Evolutionary conservation across 2,888 invertebrate species (phyloP), one percentile per base, ranked within the genome.

Genomic region (Latrodectus elegans): DNA sequence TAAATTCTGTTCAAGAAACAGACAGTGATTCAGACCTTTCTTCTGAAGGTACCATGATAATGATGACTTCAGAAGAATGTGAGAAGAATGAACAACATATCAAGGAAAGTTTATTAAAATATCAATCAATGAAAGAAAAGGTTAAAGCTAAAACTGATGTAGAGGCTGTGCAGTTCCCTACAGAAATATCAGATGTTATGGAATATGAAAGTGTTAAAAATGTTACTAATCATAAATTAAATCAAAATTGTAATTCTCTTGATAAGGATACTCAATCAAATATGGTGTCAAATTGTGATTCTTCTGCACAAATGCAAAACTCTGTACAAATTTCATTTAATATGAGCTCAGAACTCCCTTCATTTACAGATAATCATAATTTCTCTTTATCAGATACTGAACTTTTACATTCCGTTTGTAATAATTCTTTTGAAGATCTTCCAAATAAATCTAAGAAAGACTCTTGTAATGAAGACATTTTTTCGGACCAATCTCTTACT

Each of bases 11-110:
- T 22, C 88, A 88, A 15, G 90, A 90, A 73, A 89, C 89, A 14
- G 90, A 90, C 53, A 90, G 90, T 73, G 90, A 90, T 15, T 89
- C 90, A 1, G 89, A 85, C 75, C 22, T 68, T 65, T 90, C 90
- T 4, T 90, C 90, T 12, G 90, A 90, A 76, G 90, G 90, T 68
- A 90, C 90, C 4, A 90, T 90, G 84, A 90, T 90, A 15, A 89
- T 90, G 88, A 90, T 90, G 90, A 90, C 90, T 3, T 76, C 88
- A 0, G 90, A 90, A 78, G 90, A 90, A 85, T 89, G 89, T 52
- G 76, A 85, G 67, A 85, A 89, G 68, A 90, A 90, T 76, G 89
- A 90, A 72, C 85, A 89, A 51, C 88, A 88, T 12, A 90, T 90
- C 52, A 67, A 68, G 15, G 84, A 84, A 81, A 88, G 88, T 68